These are phyloP conservation scores for Stichopus horrens DNA, from an alignment of 53 echinoderm and acorn worm species.

Conservation along the genomic window DNA sequence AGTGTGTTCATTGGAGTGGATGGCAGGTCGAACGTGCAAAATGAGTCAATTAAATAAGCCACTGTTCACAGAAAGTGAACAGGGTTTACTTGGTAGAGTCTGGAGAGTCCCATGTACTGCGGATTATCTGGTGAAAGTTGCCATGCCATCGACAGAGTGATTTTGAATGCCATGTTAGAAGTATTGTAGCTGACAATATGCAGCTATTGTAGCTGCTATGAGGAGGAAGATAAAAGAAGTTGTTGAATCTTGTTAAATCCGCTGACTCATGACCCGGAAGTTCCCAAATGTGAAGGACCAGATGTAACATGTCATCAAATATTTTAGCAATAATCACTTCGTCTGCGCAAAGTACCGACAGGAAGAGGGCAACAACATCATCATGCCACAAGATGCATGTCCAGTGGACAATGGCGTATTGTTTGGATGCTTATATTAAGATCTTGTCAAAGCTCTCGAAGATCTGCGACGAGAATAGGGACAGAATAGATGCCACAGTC, in stretches of 20 bases:
- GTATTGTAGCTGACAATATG: conserved; percentile 41
- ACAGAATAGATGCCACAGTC: not conserved
- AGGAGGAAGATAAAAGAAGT: conserved; percentile 28
- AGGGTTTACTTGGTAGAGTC: conserved; percentile 53
- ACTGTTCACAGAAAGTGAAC: conserved; percentile 44
- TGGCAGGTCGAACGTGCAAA: conserved; percentile 53
- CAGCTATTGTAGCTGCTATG: conserved; percentile 37
- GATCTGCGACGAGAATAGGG: conserved; percentile 15
- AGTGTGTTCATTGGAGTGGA: conserved; percentile 16
- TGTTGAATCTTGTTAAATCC: conserved; percentile 42
- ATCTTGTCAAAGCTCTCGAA: not conserved
- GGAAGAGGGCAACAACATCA: conserved; percentile 5
- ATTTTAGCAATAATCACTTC: conserved; percentile 51
- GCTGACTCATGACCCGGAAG: conserved; percentile 44
- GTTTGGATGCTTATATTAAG: not conserved
- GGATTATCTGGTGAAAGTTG: conserved; percentile 43
- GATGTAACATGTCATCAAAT: conserved; percentile 45
- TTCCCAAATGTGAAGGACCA: conserved; percentile 50
- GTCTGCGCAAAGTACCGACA: conserved; percentile 15
- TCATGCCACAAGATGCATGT: conserved; percentile 48
- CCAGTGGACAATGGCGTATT: conserved; percentile 37
- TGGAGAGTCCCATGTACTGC: not conserved
- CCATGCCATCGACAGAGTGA: conserved; percentile 35
- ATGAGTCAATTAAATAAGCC: conserved; percentile 29
- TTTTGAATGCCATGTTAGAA: conserved; percentile 32